Evolutionary conservation across 1,140 invertebrate genomes (phyloP).

Genomic region (Diabrotica virgifera): DNA sequence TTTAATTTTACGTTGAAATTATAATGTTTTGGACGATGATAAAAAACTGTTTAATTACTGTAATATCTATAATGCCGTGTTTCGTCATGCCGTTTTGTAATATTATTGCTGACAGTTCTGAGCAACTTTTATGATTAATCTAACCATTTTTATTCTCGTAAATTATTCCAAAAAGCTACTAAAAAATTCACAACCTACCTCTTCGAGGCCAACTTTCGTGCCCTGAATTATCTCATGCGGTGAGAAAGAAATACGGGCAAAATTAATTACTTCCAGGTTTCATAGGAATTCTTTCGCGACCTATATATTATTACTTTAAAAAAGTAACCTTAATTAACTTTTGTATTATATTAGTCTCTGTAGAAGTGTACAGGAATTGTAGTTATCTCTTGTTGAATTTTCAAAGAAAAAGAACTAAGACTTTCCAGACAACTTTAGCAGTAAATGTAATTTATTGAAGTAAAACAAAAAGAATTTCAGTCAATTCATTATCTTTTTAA

Average conservation of each 20-base stretch:
- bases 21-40: too few species aligned
- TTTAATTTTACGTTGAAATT: too few species aligned
- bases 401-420: background rate
- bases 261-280: constrained; percentile 3
- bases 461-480: background rate
- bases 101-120: too few species aligned
- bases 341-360: background rate
- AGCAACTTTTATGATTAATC: too few species aligned
- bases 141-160: too few species aligned
- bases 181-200: too few species aligned
- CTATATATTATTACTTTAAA: constrained; percentile 3
- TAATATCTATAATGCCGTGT: too few species aligned
- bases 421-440: background rate
- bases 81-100: too few species aligned
- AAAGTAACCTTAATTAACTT: constrained; percentile 1
- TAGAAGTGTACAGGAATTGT: constrained; percentile 1
- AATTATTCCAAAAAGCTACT: too few species aligned
- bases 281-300: background rate
- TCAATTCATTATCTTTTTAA: background rate
- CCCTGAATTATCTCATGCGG: background rate
- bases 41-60: too few species aligned
- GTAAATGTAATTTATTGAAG: constrained; percentile 3
- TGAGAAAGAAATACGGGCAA: background rate
- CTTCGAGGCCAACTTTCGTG: background rate
- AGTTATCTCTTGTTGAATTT: background rate